Base-by-base conservation (phyloP, 2,888 invertebrate species). In the Elmis aenea region DNA sequence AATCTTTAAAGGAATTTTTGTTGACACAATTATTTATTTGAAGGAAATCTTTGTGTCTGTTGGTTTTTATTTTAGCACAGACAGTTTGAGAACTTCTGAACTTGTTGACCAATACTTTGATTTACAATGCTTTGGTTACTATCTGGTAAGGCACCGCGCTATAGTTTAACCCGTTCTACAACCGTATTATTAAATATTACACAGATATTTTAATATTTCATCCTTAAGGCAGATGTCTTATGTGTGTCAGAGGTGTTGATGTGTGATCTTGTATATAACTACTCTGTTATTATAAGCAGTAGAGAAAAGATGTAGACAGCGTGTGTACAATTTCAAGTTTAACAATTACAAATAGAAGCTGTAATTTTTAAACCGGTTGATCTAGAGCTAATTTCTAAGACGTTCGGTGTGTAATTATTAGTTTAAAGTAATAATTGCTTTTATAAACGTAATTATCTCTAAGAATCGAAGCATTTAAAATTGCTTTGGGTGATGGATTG, bases 161-260 rank as follows among this genome's bases (percentile, higher is more conserved):
- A 50, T 52, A 52, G 58, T 61, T 61, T 61, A 58, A 58, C 58
- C 52, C 50, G 50, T 54, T 51, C 53, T 47, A 54, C 50, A 59
- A 57, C 52, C 61, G 58, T 63, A 58, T 62, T 62, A 63, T 64
- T 65, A 65, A 64, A 62, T 61, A 60, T 63, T 59, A 59, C 58
- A 57, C 57, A 54, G 61, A 64, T 61, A 62, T 63, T 66, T 64
- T 61, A 61, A 64, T 64, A 63, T 64, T 62, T 50, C 33, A 51
- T 53, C 45, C 25, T 45, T 43, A 55, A 60, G 59, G 38, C 38
- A 38, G 38, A 38, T 38, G 38, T 16, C 15, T 21, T 27, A 32
- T 38, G 38, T 31, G 9, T 33, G 38, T 38, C 33, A 28, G 28
- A 38, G 38, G 38, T 38, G 38, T 38, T 38, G 38, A 38, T 27